Evolutionary conservation across 2,888 invertebrate species (phyloP).

Genomic region (Eristalis arbustorum): DNA sequence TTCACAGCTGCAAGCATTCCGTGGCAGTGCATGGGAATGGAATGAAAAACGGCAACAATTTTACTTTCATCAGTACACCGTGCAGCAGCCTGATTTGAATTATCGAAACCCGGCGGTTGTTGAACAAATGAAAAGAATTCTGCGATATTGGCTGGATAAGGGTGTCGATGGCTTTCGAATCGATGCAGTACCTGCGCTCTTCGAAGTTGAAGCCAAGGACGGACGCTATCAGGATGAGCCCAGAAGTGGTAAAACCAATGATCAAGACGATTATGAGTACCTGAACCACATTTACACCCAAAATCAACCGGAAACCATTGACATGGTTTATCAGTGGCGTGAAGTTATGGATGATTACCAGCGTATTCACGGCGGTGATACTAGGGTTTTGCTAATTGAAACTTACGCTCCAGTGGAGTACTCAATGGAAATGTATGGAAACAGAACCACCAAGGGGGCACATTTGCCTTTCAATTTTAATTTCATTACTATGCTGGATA

Average conservation of each 20-base stretch:
- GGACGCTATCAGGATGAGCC: slow-evolving; percentile 82
- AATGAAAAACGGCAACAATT: slow-evolving; percentile 82
- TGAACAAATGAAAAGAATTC: slow-evolving; percentile 84
- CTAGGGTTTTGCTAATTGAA: slow-evolving; percentile 82
- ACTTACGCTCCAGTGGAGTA: slow-evolving; percentile 81
- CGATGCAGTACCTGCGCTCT: slow-evolving; percentile 80
- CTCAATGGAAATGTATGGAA: slow-evolving; percentile 83
- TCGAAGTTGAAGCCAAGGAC: slow-evolving; percentile 80
- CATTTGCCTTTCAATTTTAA: slow-evolving; percentile 85
- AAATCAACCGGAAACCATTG: slow-evolving; percentile 81
- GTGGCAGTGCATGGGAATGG: slow-evolving; percentile 85
- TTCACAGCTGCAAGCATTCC: slow-evolving; percentile 76
- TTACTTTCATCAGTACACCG: slow-evolving; percentile 84
- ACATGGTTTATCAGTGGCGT: slow-evolving; percentile 80
- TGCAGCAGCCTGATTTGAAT: slow-evolving; percentile 86
- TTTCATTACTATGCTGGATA: slow-evolving; percentile 81
- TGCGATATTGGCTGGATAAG: slow-evolving; percentile 86
- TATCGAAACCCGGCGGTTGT: slow-evolving; percentile 84
- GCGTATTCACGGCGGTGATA: slow-evolving; percentile 78
- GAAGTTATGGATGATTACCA: slow-evolving; percentile 84
- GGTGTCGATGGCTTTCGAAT: slow-evolving; percentile 89
- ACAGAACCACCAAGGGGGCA: slow-evolving; percentile 79
- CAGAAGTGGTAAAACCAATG: slow-evolving; percentile 77
- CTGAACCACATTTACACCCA: slow-evolving; percentile 82
- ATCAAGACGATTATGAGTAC: slow-evolving; percentile 81